Evolutionary conservation across 37 sponge, comb jelly and placozoan genomes (phyloP), one percentile per base, ranked within the genome.

Genomic region (Axinella damicornis): DNA sequence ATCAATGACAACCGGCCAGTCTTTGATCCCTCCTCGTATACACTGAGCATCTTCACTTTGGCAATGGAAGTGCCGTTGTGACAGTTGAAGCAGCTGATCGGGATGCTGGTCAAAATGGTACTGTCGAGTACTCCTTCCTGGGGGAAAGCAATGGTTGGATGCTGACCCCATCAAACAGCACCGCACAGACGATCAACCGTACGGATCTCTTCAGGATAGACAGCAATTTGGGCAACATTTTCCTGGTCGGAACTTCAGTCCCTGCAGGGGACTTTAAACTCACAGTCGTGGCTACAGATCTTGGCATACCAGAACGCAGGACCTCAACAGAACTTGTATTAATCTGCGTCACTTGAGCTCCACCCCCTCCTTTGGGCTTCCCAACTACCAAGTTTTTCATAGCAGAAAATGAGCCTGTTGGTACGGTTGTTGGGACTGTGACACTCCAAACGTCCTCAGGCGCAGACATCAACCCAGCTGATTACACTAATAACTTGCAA

Each of bases 261-360:
- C 73, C 71, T 35, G 25, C 55, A 12, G 87, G 87, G 22, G 87
- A 87, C 40, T 87, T 79, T 40, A 61, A 81, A 31, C 53, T 87
- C 24, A 73, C 21, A 20, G 62, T 80, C 4, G 12, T 27, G n/a
- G 87, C 87, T 28, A 78, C 64, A n/a, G 87, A 87, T 64, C 18
- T 14, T 11, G 71, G 61, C 6, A 59, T 24, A 14, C 53, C 74
- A 16, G 14, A 22, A 20, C 55, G 34, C 5, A n/a, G 36, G 41
- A 65, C 32, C 24, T 57, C 72, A 20, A 71, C 80, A 37, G 81
- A 80, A 6, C 15, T 87, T 28, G 80, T 87, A 16, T 28, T 73
- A 13, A 73, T 87, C 5, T 79, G 67, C 65, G 60, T 87, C 27
- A 65, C 62, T 12, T n/a, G 59, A 22, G 65, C 71, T 20, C 63